Base-by-base conservation (phyloP, 1,140 invertebrate species). In the Drosophila lacertosa region DNA sequence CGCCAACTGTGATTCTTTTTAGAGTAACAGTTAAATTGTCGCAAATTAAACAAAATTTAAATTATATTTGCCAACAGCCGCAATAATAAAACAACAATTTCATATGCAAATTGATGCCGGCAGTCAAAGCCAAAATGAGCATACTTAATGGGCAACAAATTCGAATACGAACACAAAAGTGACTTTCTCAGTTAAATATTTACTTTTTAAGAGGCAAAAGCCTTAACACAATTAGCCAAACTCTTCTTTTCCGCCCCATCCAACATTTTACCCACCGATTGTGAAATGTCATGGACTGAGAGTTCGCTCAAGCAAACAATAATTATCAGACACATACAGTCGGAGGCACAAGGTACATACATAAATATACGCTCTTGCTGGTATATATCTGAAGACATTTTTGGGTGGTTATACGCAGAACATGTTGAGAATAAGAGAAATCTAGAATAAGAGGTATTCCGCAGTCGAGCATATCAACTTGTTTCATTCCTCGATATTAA, bases 61-160 rank as follows among this genome's bases (percentile, higher is more conserved):
- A 84, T 84, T 86, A 76, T 74, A 77, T 86, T 86, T 77, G 24
- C 39, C 72, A 71, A 77, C 72, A 54, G 39, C 57, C 62, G 42
- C 63, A 58, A 59, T 40, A 65, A 53, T 60, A 40, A 60, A 42
- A 51, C 50, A 76, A 64, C 84, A 81, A 86, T 81, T 81, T 58
- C 65, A 77, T 88, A 86, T 86, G 81, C 82, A 86, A 81, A 86
- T 86, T 86, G 60, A 69, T 77, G 73, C 39, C 62, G 66, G 48
- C 58, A 74, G 51, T 70, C 64, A 45, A 40, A 53, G 47, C 35
- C 40, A 74, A 77, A 76, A 73, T 51, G 81, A 84, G 72, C 67
- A 62, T 66, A 84, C 77, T 86, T 80, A 84, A 84, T 84, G 80
- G 76, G 59, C 64, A 84, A 84, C 81, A 80, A 84, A 80, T 86